Evolutionary conservation across 2,888 invertebrate genomes (phyloP).

Genomic region (Drosophila robusta): DNA sequence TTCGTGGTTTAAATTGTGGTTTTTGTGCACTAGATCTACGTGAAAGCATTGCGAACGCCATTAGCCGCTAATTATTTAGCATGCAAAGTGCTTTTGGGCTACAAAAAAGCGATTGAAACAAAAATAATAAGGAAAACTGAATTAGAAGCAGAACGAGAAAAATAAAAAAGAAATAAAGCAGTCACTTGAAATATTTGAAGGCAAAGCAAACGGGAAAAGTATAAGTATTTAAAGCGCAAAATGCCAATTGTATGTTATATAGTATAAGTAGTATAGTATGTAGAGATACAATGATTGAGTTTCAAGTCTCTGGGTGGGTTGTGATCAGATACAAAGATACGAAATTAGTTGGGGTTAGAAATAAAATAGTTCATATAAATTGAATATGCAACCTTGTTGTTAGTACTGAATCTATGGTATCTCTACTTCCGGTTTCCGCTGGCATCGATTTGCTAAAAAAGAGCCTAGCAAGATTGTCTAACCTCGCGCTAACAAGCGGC

Average conservation of each 20-base stretch:
- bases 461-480: slow-evolving; percentile 91
- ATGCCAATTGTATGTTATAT: slow-evolving; percentile 59
- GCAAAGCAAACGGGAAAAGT: slow-evolving; percentile 32
- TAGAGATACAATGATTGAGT: slow-evolving; percentile 37
- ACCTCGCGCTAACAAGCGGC: slow-evolving; percentile 89
- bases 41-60: slow-evolving; percentile 69
- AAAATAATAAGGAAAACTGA: slow-evolving; percentile 14
- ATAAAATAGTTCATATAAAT: slow-evolving; percentile 59
- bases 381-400: slow-evolving; percentile 84
- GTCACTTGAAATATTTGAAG: slow-evolving; percentile 46
- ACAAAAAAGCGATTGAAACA: slow-evolving; percentile 37
- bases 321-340: slow-evolving; percentile 25
- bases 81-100: slow-evolving; percentile 68
- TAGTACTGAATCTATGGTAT: slow-evolving; percentile 85
- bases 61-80: slow-evolving; percentile 56
- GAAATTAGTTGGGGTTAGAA: slow-evolving; percentile 42
- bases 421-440: slow-evolving; percentile 85
- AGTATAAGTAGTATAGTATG: slow-evolving; percentile 29
- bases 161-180: slow-evolving; percentile 23
- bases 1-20: slow-evolving; percentile 40
- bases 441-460: slow-evolving; percentile 88
- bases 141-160: slow-evolving; percentile 7
- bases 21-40: slow-evolving; percentile 56
- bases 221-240: slow-evolving; percentile 24
- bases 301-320: slow-evolving; percentile 19